Base-by-base conservation (phyloP, 2,888 invertebrate species). In the Eumacrocentrus americanus region DNA sequence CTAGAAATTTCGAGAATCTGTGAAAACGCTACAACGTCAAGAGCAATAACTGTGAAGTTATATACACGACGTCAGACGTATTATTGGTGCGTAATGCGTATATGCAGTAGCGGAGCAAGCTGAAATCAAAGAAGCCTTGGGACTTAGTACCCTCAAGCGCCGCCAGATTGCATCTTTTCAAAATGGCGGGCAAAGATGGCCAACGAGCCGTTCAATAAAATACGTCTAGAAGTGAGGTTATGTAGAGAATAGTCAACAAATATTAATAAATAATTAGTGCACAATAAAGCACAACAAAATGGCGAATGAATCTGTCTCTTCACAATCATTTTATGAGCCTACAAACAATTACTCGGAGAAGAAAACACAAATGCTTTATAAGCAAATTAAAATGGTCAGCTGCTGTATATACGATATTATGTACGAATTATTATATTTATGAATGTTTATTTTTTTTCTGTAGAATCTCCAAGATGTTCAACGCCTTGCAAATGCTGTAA, bases 391-490 rank as follows among this genome's bases (percentile, higher is more conserved):
- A 35, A 58, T 51, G 64, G 64, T 66, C 42, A 34, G 64, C 37
- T 14, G 16, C 3, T 2, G 6, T 40, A 16, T 3, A 40, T 14
- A 14, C 18, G 12, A 37, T 37, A 4, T 37, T n/a, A 11, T 40
- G 2, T 11, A 42, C 11, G 1, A 7, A 42, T 42, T 2, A 42
- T 35, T 6, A 6, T 6, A 16, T n/a, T 1, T 51, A 20, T n/a
- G 9, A 3, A 20, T 16, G 7, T 37, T 16, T 47, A 12, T 2
- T 7, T 12, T 52, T 47, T 11, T 44, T 14, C 20, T 64, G 16
- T 37, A 67, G 67, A 67, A 67, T 58, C 62, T 67, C 14, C 63
- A 66, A 25, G 58, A 63, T 18, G 61, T 67, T 16, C 53, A 61
- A 52, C 60, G 58, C 20, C 35, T 64, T 16, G 60, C 63, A 18